These are phyloP conservation scores for Drosophila multiciliata DNA, from an alignment of 2,888 invertebrate genomes.

Conservation along the genomic window DNA sequence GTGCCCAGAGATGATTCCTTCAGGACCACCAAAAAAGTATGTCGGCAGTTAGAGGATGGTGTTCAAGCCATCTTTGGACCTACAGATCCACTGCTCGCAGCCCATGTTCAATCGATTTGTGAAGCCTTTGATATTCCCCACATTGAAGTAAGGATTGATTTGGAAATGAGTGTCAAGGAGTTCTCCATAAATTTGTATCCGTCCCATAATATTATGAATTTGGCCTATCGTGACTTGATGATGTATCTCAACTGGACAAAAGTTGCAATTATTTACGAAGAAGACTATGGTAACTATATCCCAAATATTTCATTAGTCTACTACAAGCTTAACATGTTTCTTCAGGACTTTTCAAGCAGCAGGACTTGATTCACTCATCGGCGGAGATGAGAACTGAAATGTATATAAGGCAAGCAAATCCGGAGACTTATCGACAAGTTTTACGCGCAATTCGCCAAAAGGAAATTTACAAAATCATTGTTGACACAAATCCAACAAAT, in stretches of 20 bases:
- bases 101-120: conserved; percentile 95
- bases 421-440: conserved; percentile 88
- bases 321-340: neutral
- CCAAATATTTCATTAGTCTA: neutral
- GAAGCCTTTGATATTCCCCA: conserved; percentile 96
- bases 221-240: conserved; percentile 94
- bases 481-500: conserved; percentile 93
- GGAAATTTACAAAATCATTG: conserved; percentile 93
- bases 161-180: conserved; percentile 86
- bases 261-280: conserved; percentile 97
- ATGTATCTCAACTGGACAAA: conserved; percentile 96
- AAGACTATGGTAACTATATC: conserved; percentile 90
- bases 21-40: conserved; percentile 92
- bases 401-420: conserved; percentile 91
- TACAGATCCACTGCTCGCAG: conserved; percentile 92
- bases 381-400: conserved; percentile 87
- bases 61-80: conserved; percentile 90
- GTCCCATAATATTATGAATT: conserved; percentile 91
- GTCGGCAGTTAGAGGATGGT: conserved; percentile 90
- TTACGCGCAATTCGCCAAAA: conserved; percentile 91
- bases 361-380: conserved; percentile 92
- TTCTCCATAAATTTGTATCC: conserved; percentile 96
- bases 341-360: conserved; percentile 92
- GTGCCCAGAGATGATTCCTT: conserved; percentile 96
- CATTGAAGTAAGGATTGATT: conserved; percentile 90